Evolutionary conservation across 1,140 invertebrate species (phyloP), one percentile per base, ranked within the genome.

Genomic region (Platyscapa corneri): DNA sequence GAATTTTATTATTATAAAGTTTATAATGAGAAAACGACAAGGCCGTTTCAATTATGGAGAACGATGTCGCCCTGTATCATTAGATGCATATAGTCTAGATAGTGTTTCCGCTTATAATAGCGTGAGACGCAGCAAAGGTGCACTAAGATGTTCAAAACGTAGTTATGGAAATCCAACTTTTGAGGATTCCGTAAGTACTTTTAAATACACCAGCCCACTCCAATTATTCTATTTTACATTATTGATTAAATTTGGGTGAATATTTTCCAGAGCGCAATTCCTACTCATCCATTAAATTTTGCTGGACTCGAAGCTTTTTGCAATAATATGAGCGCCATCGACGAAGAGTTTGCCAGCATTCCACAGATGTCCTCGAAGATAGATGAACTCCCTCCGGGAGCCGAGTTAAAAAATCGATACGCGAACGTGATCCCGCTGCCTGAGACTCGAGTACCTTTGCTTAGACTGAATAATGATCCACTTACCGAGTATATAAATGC

Each of bases 141-240:
- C 94, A 46, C 94, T 94, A 18, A 94, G 97, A 79, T 94, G 95
- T n/a, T 98, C 97, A n/a, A 98, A 97, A 90, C 93, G 97, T 46
- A 97, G 97, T 72, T 98, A 98, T 89, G 96, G 97, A 53, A 98
- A 98, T 94, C 97, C 97, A 30, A 97, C 96, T n/a, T 98, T 98
- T 92, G 97, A 98, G 91, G 97, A 98, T 93, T 96, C 97, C 88
- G 96, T 97, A 92, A 94, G 94, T 93, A 78, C 82, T n/a, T n/a
- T n/a, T n/a, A n/a, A n/a, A n/a, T 82, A 16, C 8, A 18, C 10
- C 67, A 18, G 39, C 6, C 18, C 6, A 34, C 32, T 3, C 67
- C 7, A 72, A 16, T 85, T 80, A 82, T 53, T 60, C 49, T 20
- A 20, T 53, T 20, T 12, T 16, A 20, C 3, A 20, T 20, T 12